These are phyloP conservation scores for Popillia japonica DNA, from an alignment of 1,140 invertebrate genomes.

Conservation along the genomic window DNA sequence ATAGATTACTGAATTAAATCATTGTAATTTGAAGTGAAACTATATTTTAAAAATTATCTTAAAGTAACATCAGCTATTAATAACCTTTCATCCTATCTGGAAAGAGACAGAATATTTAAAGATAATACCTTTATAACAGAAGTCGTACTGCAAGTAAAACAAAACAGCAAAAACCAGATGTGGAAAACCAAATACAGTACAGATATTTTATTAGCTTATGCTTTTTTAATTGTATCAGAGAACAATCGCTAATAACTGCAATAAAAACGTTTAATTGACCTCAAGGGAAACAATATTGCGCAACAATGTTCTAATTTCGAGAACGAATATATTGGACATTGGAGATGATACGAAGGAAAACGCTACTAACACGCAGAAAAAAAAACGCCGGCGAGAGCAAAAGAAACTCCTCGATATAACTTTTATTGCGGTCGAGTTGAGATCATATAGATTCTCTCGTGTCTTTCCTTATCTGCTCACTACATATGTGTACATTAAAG, in stretches of 20 bases:
- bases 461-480: slow-evolving; percentile 9
- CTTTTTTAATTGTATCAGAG: not conserved
- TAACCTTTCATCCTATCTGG: too few relatives aligned
- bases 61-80: too few relatives aligned
- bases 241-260: not conserved
- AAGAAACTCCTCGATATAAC: not conserved
- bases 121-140: too few relatives aligned
- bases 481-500: slow-evolving; percentile 1
- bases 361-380: not conserved
- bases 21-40: too few relatives aligned
- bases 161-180: not conserved
- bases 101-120: too few relatives aligned
- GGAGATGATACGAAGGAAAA: not conserved
- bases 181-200: too few relatives aligned
- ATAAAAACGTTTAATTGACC: slow-evolving; percentile 22
- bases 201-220: too few relatives aligned
- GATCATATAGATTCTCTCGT: slow-evolving; percentile 25
- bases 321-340: not conserved
- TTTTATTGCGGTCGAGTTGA: slow-evolving; percentile 17
- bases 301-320: slow-evolving; percentile 2
- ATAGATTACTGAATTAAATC: too few relatives aligned
- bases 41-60: too few relatives aligned
- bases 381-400: not conserved
- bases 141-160: not conserved
- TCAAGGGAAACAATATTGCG: not conserved